These are phyloP conservation scores for Platerodrilus igneus DNA, from an alignment of 2,888 invertebrate species.

Conservation along the genomic window DNA sequence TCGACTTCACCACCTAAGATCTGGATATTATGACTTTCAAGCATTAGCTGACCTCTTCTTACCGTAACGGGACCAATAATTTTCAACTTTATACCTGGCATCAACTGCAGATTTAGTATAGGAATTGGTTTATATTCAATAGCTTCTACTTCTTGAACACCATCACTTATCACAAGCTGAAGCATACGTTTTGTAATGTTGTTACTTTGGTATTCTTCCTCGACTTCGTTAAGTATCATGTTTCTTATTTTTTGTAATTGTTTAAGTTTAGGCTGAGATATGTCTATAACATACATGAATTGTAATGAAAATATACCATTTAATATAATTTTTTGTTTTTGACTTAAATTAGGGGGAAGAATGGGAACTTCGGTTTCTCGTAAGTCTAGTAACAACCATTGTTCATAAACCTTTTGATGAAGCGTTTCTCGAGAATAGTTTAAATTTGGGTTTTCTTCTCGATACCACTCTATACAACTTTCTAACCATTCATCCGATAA, in stretches of 20 bases:
- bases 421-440: slow-evolving; percentile 51
- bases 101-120: slow-evolving; percentile 53
- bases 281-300: slow-evolving; percentile 57
- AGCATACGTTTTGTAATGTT: slow-evolving; percentile 60
- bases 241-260: slow-evolving; percentile 49
- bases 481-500: slow-evolving; percentile 42
- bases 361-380: slow-evolving; percentile 59
- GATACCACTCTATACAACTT: slow-evolving; percentile 54
- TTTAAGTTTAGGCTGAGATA: slow-evolving; percentile 52
- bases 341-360: slow-evolving; percentile 55
- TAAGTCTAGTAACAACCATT: slow-evolving; percentile 64
- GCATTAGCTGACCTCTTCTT: slow-evolving; percentile 62
- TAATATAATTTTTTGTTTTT: slow-evolving; percentile 49
- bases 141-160: slow-evolving; percentile 62
- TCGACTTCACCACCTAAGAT: slow-evolving; percentile 72
- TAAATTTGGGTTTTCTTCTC: slow-evolving; percentile 44
- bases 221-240: slow-evolving; percentile 54
- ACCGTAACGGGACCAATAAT: slow-evolving; percentile 68
- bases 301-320: slow-evolving; percentile 59
- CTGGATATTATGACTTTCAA: slow-evolving; percentile 57
- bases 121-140: slow-evolving; percentile 66
- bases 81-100: slow-evolving; percentile 61
- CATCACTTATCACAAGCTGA: slow-evolving; percentile 69
- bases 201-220: slow-evolving; percentile 55
- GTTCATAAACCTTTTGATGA: slow-evolving; percentile 56